These are phyloP conservation scores for Iguana delicatissima DNA, from an alignment of 2,797 vertebrate genomes.

Conservation along the genomic window DNA sequence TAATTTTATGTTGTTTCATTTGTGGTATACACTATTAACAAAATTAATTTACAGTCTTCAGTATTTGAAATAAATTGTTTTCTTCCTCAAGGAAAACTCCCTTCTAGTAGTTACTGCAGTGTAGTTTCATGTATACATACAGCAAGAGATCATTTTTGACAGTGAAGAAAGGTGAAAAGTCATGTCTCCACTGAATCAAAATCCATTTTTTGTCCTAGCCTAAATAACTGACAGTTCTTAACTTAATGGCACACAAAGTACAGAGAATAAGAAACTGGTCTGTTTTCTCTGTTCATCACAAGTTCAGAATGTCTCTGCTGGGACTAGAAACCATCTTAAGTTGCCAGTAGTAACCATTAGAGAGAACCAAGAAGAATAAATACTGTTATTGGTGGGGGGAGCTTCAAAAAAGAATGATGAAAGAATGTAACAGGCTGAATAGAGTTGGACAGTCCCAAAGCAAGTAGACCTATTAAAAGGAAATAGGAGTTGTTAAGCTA, in stretches of 20 bases:
- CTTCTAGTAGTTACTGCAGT: slow-evolving; percentile 4
- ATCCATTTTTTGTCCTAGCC: not conserved
- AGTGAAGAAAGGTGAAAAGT: not conserved
- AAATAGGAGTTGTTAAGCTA: too few species aligned
- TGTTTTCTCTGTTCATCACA: not conserved
- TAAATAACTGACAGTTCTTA: not conserved
- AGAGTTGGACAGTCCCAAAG: too few species aligned
- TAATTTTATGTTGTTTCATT: not conserved
- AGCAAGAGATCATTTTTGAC: not conserved
- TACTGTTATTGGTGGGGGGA: not conserved
- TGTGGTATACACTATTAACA: not conserved
- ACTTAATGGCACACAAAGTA: not conserved
- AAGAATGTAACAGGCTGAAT: not conserved
- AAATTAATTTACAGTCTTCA: slow-evolving; percentile 34
- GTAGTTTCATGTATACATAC: not conserved
- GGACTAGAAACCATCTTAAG: not conserved
- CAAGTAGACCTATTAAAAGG: too few species aligned
- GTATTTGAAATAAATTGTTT: slow-evolving; percentile 24
- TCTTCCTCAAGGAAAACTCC: slow-evolving; percentile 30
- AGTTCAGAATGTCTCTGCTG: not conserved
- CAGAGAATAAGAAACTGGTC: slow-evolving; percentile 24
- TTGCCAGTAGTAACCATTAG: not conserved
- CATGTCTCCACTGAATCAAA: not conserved
- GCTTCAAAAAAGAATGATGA: not conserved
- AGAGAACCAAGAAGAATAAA: slow-evolving; percentile 35